Evolutionary conservation across 2,797 vertebrate genomes (phyloP), one percentile per base, ranked within the genome.

Genomic region (Sardinella longiceps): DNA sequence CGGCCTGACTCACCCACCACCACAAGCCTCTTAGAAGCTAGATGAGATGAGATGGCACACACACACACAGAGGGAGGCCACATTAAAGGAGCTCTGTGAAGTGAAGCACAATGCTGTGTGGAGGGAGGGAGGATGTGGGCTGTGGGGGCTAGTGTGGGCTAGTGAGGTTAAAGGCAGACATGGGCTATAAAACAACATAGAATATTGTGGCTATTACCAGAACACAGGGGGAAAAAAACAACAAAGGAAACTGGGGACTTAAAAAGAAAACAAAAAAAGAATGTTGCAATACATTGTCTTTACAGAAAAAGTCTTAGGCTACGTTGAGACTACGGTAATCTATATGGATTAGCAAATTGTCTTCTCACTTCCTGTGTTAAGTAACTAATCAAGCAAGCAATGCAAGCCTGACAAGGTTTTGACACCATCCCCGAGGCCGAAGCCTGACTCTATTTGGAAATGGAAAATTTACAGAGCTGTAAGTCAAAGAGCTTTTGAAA

Each of bases 1-100:
- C 70, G 9, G 70, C 2, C 14, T 77, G 70, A 77, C 37, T 77
- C 70, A 77, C 12, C n/a, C n/a, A 20, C 37, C 37, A 77, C 70
- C 70, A 43, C 70, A 77, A 77, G 37, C 70, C 70, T 77, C 39
- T 77, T 77, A 77, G 70, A 77, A 43, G 70, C 37, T 9, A 23
- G 37, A 77, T 77, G 70, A 77, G 5, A 77, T 77, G 37, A n/a
- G n/a, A n/a, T n/a, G n/a, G n/a, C n/a, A n/a, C n/a, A n/a, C n/a
- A n/a, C n/a, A 20, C 70, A 43, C 15, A 23, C 70, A 33, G 70
- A 23, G 37, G 70, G 70, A 23, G 37, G 70, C 70, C 70, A 77
- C 70, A 77, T 77, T 33, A 77, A 77, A 77, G 70, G 70, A 39
- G 15, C 39, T 74, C 66, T 77, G 70, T 20, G 37, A 43, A 20